Conservation (phyloP, 2,797 vertebrate species). For the Menidia menidia region DNA sequence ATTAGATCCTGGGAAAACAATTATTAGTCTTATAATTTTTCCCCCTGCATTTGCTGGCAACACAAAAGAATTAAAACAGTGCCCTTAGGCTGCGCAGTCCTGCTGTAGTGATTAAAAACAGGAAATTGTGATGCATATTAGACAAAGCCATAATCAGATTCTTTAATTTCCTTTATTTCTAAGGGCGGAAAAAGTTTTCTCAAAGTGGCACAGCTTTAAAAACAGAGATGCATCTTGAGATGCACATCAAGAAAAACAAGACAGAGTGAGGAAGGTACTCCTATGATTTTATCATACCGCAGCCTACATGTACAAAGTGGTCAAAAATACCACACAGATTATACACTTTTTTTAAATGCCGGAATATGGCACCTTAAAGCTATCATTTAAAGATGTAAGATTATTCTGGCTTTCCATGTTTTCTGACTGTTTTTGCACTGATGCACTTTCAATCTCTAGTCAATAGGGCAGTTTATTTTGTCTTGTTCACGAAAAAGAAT, state of each 20-base stretch:
- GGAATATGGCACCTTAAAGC: neutral
- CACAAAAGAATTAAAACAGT: slow-evolving; percentile 96
- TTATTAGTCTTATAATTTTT: slow-evolving; percentile 96
- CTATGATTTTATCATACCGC: neutral
- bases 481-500: no score
- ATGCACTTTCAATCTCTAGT: no score
- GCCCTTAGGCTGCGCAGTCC: slow-evolving; percentile 91
- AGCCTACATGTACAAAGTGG: neutral
- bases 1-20: slow-evolving; percentile 99
- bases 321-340: neutral
- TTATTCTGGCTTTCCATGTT: neutral
- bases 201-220: slow-evolving; percentile 87
- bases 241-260: neutral
- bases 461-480: no score
- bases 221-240: slow-evolving; percentile 26
- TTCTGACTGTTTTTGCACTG: no score
- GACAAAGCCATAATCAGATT: slow-evolving; percentile 97
- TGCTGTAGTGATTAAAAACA: slow-evolving; percentile 99
- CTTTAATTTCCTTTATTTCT: slow-evolving; percentile 96
- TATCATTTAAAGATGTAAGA: neutral
- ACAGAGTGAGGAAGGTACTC: neutral
- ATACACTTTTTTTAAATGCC: neutral
- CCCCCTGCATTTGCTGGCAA: slow-evolving; percentile 88
- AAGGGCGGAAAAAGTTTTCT: slow-evolving; percentile 88
- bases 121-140: slow-evolving; percentile 96